Percentiles rank a stretch among this genome's conserved stretches.
These are phyloP conservation scores for Sitophilus oryzae DNA, from an alignment of 1,140 invertebrate genomes.

Conservation along the genomic window DNA sequence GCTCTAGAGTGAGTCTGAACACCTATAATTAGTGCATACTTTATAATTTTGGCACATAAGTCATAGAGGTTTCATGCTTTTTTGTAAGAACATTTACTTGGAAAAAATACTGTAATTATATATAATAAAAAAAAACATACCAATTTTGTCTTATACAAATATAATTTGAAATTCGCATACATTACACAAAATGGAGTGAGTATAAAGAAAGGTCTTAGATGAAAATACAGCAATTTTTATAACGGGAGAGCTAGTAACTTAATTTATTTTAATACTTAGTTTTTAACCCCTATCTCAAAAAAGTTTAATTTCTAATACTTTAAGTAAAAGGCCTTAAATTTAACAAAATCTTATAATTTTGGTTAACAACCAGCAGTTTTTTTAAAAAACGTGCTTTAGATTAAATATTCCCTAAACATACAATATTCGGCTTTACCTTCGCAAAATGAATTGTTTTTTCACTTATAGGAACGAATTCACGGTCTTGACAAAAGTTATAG, in stretches of 20 bases:
- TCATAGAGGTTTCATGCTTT: conserved; percentile 12
- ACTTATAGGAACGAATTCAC: conserved; percentile 3
- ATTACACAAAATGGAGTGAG: conserved; percentile 22
- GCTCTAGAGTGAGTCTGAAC: conserved; percentile 1
- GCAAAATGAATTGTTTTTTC: neutral
- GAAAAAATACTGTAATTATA: conserved; percentile 35
- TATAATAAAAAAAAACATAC: conserved; percentile 35
- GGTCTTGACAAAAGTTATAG: neutral
- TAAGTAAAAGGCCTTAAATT: conserved; percentile 15
- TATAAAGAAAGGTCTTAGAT: conserved; percentile 22
- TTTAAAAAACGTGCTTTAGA: conserved; percentile 10
- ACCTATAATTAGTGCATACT: neutral
- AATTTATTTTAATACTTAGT: conserved; percentile 6
- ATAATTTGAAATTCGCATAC: conserved; percentile 27
- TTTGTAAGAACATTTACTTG: conserved; percentile 35
- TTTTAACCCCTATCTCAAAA: conserved; percentile 6
- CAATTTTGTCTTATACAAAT: conserved; percentile 31
- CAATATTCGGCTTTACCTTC: conserved; percentile 3
- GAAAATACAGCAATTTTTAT: conserved; percentile 13
- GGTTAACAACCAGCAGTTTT: conserved; percentile 16
- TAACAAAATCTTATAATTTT: conserved; percentile 11
- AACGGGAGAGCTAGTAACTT: conserved; percentile 6
- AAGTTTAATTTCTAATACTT: conserved; percentile 12
- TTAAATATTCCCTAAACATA: conserved; percentile 6
- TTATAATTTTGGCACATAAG: conserved; percentile 27